Conservation (phyloP, 2,113 vertebrate species). For the Columbina picui region DNA sequence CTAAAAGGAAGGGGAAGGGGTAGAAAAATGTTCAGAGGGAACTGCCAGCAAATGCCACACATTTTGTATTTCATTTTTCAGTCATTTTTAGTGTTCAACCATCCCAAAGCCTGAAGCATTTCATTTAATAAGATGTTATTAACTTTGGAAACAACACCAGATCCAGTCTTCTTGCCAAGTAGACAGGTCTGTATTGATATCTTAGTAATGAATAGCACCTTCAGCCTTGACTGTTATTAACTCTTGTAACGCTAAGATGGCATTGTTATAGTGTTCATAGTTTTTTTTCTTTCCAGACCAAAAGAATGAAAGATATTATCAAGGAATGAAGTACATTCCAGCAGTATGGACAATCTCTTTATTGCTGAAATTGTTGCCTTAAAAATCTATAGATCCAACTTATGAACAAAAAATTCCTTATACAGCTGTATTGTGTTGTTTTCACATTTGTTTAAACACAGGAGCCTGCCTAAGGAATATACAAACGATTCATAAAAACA, state of each 20-base stretch:
- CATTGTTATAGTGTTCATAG: neutral
- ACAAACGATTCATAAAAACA: slow-evolving; percentile 73
- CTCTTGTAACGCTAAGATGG: neutral
- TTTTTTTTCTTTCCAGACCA: slow-evolving; percentile 21
- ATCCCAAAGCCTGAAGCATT: slow-evolving; percentile 9
- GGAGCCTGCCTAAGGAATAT: slow-evolving; percentile 66
- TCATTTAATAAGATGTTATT: slow-evolving; percentile 47
- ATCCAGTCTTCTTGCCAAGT: slow-evolving; percentile 21
- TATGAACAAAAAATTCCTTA: slow-evolving; percentile 60
- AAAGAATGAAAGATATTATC: slow-evolving; percentile 55
- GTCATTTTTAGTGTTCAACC: neutral
- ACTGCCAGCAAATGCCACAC: neutral
- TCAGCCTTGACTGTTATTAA: slow-evolving; percentile 5
- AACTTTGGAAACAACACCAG: slow-evolving; percentile 35
- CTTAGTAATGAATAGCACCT: slow-evolving; percentile 42
- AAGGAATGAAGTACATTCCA: slow-evolving; percentile 29
- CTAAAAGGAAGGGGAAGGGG: neutral
- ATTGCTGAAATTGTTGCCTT: slow-evolving; percentile 38
- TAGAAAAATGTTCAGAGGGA: neutral
- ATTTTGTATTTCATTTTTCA: slow-evolving; percentile 29
- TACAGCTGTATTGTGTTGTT: slow-evolving; percentile 72
- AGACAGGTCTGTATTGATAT: slow-evolving; percentile 13
- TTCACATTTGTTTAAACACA: slow-evolving; percentile 72
- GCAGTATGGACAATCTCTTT: slow-evolving; percentile 47
- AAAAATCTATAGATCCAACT: slow-evolving; percentile 52